Percentiles rank a stretch among this genome's conserved stretches.
phyloP scores from a whole-genome alignment of 2,888 invertebrate species.

The Asteroscopus sphinx region DNA sequence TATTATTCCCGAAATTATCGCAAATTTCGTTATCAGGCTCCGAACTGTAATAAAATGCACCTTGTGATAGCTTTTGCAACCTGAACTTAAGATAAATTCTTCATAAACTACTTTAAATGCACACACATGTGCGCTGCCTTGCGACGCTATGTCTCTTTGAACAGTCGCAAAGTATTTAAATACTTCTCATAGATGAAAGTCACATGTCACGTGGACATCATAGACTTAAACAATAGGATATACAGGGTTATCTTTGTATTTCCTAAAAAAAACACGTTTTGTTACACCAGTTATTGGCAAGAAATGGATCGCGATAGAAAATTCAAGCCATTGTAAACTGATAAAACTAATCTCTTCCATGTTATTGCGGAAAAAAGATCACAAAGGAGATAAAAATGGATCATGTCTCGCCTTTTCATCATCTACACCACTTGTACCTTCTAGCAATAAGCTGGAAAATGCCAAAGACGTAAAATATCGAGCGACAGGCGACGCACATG shows the following conservation, averaged over 20 bases:
- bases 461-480: background rate
- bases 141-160: conserved; percentile 20
- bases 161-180: conserved; percentile 13
- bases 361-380: background rate
- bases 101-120: conserved; percentile 46
- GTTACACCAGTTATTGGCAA: too few species aligned
- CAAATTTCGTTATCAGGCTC: conserved; percentile 36
- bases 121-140: conserved; percentile 7
- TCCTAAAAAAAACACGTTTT: background rate
- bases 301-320: background rate
- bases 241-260: conserved; percentile 1
- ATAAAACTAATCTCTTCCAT: background rate
- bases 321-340: background rate
- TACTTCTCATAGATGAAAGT: conserved; percentile 3
- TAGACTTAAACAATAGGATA: background rate
- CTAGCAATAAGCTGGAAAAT: background rate
- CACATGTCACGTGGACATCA: background rate
- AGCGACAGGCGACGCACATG: conserved; percentile 6
- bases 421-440: background rate
- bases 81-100: conserved; percentile 63
- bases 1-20: conserved; percentile 43
- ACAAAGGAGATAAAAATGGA: background rate
- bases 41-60: conserved; percentile 68
- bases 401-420: background rate
- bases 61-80: conserved; percentile 79